A percentile compares a stretch with the other conserved stretches of the same genome.
Evolutionary conservation across 2,888 invertebrate genomes (phyloP).

Genomic region (Mesochorus sp.): DNA sequence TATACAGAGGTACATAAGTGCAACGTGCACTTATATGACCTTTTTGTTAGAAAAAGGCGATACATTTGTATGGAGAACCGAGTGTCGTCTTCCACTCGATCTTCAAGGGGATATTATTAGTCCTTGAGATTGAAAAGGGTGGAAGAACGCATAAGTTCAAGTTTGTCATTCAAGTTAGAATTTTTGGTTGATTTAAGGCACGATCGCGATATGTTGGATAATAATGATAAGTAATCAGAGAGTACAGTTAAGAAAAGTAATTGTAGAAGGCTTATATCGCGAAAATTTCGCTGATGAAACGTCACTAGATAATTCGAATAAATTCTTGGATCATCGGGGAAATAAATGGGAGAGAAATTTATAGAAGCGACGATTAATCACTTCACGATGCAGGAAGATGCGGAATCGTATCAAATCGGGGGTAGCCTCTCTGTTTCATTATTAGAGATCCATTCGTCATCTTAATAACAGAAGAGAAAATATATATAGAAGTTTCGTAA

Average conservation of each 20-base stretch:
- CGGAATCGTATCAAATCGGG: constrained; percentile 5
- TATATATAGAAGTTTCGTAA: not conserved
- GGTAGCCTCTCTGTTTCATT: constrained; percentile 30
- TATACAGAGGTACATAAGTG: too few relatives aligned
- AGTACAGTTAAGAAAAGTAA: too few relatives aligned
- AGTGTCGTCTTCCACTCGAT: not conserved
- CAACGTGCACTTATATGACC: not conserved
- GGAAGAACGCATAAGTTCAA: not conserved
- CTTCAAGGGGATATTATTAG: not conserved
- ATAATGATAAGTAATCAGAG: too few relatives aligned
- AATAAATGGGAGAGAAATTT: not conserved
- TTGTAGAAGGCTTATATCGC: too few relatives aligned
- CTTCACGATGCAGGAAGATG: not conserved
- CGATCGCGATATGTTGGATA: not conserved
- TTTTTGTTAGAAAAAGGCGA: not conserved
- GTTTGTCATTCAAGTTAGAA: too few relatives aligned
- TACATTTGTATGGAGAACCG: not conserved
- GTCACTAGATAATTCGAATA: too few relatives aligned
- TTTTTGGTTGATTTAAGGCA: not conserved
- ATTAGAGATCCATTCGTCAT: constrained; percentile 43
- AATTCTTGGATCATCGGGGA: too few relatives aligned
- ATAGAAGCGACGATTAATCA: constrained; percentile 4
- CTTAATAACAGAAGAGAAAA: not conserved
- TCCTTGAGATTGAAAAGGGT: not conserved
- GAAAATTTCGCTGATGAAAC: too few relatives aligned